These are phyloP conservation scores for Sminthurinus aureus DNA, from an alignment of 2,888 invertebrate genomes.

Conservation along the genomic window DNA sequence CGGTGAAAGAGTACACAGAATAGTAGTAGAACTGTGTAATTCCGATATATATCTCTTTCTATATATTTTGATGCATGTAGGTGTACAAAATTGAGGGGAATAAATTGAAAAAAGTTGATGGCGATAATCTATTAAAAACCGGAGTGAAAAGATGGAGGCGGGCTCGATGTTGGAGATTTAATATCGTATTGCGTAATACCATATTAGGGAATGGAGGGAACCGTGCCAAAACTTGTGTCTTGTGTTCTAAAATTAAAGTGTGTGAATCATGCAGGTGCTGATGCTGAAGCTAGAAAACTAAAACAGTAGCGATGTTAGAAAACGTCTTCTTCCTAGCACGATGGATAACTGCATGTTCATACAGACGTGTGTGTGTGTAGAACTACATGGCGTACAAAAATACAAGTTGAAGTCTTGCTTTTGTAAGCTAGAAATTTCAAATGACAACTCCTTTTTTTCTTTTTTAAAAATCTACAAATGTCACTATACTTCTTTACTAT, in stretches of 20 bases:
- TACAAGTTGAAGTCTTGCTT: no score
- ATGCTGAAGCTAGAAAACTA: slow-evolving; percentile 5
- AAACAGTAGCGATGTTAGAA: no score
- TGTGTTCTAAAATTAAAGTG: slow-evolving; percentile 55
- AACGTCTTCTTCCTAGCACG: no score
- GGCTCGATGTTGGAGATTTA: slow-evolving; percentile 51
- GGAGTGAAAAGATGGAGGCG: slow-evolving; percentile 35
- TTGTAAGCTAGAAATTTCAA: no score
- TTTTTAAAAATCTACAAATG: slow-evolving; percentile 8
- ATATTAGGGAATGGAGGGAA: slow-evolving; percentile 56
- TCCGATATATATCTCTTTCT: no score
- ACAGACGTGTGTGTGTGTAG: no score
- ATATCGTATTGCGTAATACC: slow-evolving; percentile 56
- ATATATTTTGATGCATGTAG: no score
- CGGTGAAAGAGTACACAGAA: no score
- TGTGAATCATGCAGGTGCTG: slow-evolving; percentile 60
- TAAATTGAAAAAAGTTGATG: slow-evolving; percentile 11
- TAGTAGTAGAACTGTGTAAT: no score
- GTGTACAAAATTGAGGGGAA: not conserved
- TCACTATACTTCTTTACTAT: not conserved
- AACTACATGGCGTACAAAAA: no score
- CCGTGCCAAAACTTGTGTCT: slow-evolving; percentile 58
- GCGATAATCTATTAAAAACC: slow-evolving; percentile 17
- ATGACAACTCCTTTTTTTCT: no score
- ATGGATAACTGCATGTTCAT: no score